Conservation (phyloP, 2,888 invertebrate species). For the Agriopis marginaria region DNA sequence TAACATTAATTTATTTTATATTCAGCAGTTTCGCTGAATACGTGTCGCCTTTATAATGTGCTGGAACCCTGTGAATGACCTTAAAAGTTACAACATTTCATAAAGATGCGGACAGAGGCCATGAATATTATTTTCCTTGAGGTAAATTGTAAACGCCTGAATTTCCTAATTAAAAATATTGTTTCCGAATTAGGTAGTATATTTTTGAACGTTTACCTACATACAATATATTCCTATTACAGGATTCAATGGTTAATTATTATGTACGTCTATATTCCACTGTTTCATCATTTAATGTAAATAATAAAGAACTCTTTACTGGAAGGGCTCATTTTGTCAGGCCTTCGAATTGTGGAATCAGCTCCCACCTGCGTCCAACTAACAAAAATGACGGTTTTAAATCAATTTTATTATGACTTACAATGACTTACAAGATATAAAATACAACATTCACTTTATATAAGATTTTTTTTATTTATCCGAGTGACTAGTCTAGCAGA, state of each 20-base stretch:
- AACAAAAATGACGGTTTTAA: no score
- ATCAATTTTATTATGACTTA: no score
- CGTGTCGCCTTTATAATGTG: background rate
- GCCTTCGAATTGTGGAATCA: no score
- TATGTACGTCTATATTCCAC: no score
- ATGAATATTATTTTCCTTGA: constrained; percentile 5
- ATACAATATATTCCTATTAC: background rate
- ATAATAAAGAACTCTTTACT: no score
- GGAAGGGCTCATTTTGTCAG: no score
- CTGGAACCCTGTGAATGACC: constrained; percentile 3
- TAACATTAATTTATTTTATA: constrained; percentile 8
- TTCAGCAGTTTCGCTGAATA: constrained; percentile 8
- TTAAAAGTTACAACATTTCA: constrained; percentile 3
- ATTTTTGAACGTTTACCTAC: background rate
- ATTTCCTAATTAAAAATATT: background rate
- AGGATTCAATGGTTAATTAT: background rate
- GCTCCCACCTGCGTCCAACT: no score
- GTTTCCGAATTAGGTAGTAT: background rate
- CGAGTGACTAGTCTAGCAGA: no score
- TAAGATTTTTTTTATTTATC: no score
- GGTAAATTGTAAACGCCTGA: background rate
- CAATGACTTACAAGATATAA: no score
- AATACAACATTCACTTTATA: no score
- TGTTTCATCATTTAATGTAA: no score
- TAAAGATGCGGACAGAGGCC: background rate